Evolutionary conservation across 2,113 vertebrate genomes (phyloP), one percentile per base, ranked within the genome.

Genomic region (Sapayoa aenigma): DNA sequence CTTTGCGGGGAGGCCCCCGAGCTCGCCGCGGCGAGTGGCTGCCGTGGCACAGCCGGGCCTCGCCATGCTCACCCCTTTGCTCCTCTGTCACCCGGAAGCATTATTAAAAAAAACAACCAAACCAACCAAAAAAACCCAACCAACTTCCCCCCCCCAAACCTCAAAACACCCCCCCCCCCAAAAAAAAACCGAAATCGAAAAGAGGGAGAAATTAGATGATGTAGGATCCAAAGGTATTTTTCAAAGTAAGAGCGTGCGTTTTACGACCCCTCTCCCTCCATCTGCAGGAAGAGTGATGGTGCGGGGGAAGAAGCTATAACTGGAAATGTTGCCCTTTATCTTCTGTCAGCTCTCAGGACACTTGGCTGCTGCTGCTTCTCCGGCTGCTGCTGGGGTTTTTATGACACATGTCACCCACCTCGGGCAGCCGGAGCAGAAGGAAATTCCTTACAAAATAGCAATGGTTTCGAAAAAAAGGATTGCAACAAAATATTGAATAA

Each of bases 401-500:
- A 91, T 98, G 98, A 98, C 98, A 98, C 97, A 97, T 96, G 89
- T 97, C 98, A 97, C 98, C 97, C 97, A 97, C 97, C 94, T 95
- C 87, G 79, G 97, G 97, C 98, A 97, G 96, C 89, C 80, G 95
- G 97, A 98, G 97, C 93, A 94, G 97, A 97, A 98, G 97, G 97
- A 98, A 96, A 97, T 97, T 98, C 97, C 98, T 89, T 97, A 97
- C 98, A 98, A 98, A 98, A 98, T 96, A 98, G 98, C 98, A 97
- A 95, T 98, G 97, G 98, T 98, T 98, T 98, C 84, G 96, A 98
- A 98, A 97, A 98, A 98, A 98, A 98, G 97, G 97, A 99, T 98
- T 96, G 98, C 98, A 98, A 98, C 98, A 98, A 99, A 99, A 99
- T 98, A 99, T 98, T 98, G 98, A 98, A 98, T 98, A 98, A 98